Evolutionary conservation across 2,888 invertebrate genomes (phyloP), one percentile per base, ranked within the genome.

Genomic region (Campoletis raptor): DNA sequence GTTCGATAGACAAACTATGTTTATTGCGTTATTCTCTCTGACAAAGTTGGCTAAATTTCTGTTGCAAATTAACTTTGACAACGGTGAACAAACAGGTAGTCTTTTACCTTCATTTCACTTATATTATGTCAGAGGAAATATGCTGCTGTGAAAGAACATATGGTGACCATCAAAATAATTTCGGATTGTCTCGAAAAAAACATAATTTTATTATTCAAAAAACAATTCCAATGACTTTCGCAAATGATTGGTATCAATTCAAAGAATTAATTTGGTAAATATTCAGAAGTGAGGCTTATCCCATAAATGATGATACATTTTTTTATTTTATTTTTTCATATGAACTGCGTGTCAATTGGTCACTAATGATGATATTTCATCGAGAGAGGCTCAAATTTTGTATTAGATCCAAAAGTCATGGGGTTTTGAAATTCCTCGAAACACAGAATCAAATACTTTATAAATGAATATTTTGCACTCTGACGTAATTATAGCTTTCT

Each of bases 11-110:
- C 54, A 73, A 52, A 74, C 42, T 52, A 67, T 54, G 36, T 48
- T 64, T 64, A 54, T 72, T 54, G 61, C 72, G 66, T 77, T 82
- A 77, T 66, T 21, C 12, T 37, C 45, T 18, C 40, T 42, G 66
- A 72, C 64, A 66, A 77, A 81, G 81, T 81, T 81, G 12, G 42
- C 36, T 8, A 18, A 69, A 87, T 87, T 83, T 77, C 42, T 66
- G 70, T 77, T 52, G 24, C 61, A 69, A 80, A 81, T 84, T 81
- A 77, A 80, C 24, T 76, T 45, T 42, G 54, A 61, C 36, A 48
- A 5, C 7, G n/a, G 52, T 37, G 21, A 61, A 57, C 48, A n/a
- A 61, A 9, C 21, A 54, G 54, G 21, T 12, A 66, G n/a, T 67
- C 52, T 36, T 79, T 85, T 40, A 30, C 18, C 12, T 54, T 40